Conservation (phyloP, 2,113 vertebrate species). For the Oncorhynchus gorbuscha region DNA sequence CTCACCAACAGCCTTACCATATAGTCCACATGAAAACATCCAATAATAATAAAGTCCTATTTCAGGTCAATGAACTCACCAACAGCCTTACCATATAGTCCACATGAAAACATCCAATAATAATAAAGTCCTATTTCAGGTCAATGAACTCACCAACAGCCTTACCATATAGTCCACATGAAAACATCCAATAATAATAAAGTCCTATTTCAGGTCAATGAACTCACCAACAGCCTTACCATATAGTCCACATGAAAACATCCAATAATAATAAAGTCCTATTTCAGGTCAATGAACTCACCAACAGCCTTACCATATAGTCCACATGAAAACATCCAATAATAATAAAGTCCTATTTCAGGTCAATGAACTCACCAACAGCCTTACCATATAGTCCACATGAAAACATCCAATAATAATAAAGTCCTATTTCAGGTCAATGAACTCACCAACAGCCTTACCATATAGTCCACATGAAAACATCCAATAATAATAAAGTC, state of each 20-base stretch:
- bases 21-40: not conserved
- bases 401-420: not conserved
- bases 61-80: conserved; percentile 21
- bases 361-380: conserved; percentile 15
- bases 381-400: not conserved
- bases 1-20: not conserved
- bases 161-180: not conserved
- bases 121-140: conserved; percentile 4
- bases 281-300: conserved; percentile 16
- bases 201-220: conserved; percentile 8
- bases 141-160: conserved; percentile 1
- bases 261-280: not conserved
- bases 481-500: not conserved
- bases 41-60: not conserved
- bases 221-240: not conserved
- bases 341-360: not conserved
- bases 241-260: not conserved
- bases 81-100: not conserved
- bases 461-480: not conserved
- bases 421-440: conserved; percentile 2
- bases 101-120: not conserved
- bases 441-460: not conserved
- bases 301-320: not conserved
- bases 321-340: not conserved
- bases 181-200: not conserved